These are phyloP conservation scores for Limnephilus rhombicus DNA, from an alignment of 2,888 invertebrate genomes.

Conservation along the genomic window DNA sequence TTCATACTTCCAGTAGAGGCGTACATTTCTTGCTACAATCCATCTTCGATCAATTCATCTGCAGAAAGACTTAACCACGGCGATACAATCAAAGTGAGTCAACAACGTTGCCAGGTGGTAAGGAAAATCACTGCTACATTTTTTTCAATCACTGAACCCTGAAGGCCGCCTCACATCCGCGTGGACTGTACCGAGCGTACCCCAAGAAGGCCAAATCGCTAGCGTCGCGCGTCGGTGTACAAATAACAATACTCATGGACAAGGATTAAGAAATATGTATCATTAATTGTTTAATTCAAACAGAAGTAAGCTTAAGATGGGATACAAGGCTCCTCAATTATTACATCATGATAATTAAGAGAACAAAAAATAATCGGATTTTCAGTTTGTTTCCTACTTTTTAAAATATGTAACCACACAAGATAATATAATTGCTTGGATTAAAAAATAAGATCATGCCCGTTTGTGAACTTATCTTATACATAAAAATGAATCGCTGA, in stretches of 20 bases:
- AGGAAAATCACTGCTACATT: slow-evolving; percentile 55
- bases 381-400: not conserved
- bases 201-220: slow-evolving; percentile 52
- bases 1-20: not conserved
- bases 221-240: not conserved
- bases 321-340: not conserved
- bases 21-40: not conserved
- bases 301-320: not conserved
- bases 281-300: slow-evolving; percentile 3
- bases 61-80: not conserved
- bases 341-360: not conserved
- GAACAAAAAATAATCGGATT: not conserved
- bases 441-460: not conserved
- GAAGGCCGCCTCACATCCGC: slow-evolving; percentile 62
- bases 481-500: too few species aligned
- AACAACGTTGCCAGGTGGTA: slow-evolving; percentile 19
- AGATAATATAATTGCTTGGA: not conserved
- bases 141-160: slow-evolving; percentile 61
- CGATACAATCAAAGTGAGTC: not conserved
- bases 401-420: not conserved
- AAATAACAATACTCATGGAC: slow-evolving; percentile 29
- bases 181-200: slow-evolving; percentile 37
- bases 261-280: slow-evolving; percentile 13
- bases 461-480: not conserved
- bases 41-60: not conserved